Evolutionary conservation across 2,888 invertebrate genomes (phyloP), one percentile per base, ranked within the genome.

Genomic region (Panopea generosa): DNA sequence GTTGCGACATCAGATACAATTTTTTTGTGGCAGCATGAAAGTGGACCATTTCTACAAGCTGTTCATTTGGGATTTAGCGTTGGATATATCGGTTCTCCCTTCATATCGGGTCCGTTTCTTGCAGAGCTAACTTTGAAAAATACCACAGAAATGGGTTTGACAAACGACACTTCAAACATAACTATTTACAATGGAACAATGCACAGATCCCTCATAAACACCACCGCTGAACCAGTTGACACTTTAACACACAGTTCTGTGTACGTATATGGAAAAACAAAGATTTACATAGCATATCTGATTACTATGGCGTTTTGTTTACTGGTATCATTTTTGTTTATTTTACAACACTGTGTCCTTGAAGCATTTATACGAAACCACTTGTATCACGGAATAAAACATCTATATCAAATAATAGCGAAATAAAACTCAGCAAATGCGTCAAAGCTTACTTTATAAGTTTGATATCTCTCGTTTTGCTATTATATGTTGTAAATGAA

Each of bases 401-500:
- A 33, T 50, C 7, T 3, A 33, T 7, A 7, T 33, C 27, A 22
- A 43, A n/a, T n/a, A n/a, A n/a, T n/a, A n/a, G n/a, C n/a, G n/a
- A n/a, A n/a, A n/a, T n/a, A n/a, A n/a, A n/a, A n/a, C n/a, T 33
- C 4, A 33, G 33, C 11, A 4, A 33, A 7, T 7, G 33, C 33
- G 11, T 33, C 11, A 71, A 71, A 63, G 33, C 49, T 16, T 20
- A 50, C 4, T 50, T 71, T 22, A 38, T 60, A 4, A 9, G 40
- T 40, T 45, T 63, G 1, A 27, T 71, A 9, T 38, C 70, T 2
- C 3, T 24, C 2, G 33, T 71, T 33, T 18, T 63, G 40, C 33
- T 63, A 27, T 16, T 53, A 18, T 26, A 43, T 53, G 63, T 63
- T 11, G 43, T 63, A 16, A 87, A 91, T 33, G 93, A 93, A 83